Conservation (phyloP, 2,888 invertebrate genomes). For the Mesochorus sp. region DNA sequence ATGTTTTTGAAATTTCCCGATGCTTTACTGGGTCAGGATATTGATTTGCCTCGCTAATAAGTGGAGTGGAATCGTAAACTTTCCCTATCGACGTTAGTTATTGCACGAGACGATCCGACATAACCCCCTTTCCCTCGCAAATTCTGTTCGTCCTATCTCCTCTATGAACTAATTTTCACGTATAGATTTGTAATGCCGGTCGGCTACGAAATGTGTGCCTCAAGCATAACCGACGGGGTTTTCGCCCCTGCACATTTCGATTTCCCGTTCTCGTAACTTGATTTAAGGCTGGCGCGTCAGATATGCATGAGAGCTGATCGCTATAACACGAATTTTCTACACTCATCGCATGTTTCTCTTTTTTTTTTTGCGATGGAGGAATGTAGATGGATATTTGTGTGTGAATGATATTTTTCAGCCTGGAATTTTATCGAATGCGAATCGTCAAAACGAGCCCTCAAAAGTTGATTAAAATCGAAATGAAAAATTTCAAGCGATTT, state of each 20-base stretch:
- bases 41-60: constrained; percentile 15
- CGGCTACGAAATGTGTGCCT: not conserved
- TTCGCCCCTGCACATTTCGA: constrained; percentile 45
- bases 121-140: constrained; percentile 2
- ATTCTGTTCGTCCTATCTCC: constrained; percentile 3
- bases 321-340: too few relatives aligned
- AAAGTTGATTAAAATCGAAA: too few relatives aligned
- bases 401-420: too few relatives aligned
- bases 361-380: too few relatives aligned
- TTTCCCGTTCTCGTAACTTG: constrained; percentile 54
- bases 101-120: not conserved
- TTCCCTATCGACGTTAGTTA: constrained; percentile 12
- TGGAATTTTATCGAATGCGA: too few relatives aligned
- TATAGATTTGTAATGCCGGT: constrained; percentile 19
- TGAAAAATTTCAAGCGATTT: too few relatives aligned
- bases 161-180: constrained; percentile 28
- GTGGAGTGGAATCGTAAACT: not conserved
- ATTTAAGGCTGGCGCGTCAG: constrained; percentile 51
- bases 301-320: constrained; percentile 33
- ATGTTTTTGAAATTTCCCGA: not conserved
- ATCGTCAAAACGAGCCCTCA: too few relatives aligned
- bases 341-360: too few relatives aligned
- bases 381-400: too few relatives aligned
- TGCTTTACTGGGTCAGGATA: not conserved
- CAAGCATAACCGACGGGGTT: not conserved